Base-by-base conservation (phyloP, 2,888 invertebrate species). In the Drosophila suboccidentalis region DNA sequence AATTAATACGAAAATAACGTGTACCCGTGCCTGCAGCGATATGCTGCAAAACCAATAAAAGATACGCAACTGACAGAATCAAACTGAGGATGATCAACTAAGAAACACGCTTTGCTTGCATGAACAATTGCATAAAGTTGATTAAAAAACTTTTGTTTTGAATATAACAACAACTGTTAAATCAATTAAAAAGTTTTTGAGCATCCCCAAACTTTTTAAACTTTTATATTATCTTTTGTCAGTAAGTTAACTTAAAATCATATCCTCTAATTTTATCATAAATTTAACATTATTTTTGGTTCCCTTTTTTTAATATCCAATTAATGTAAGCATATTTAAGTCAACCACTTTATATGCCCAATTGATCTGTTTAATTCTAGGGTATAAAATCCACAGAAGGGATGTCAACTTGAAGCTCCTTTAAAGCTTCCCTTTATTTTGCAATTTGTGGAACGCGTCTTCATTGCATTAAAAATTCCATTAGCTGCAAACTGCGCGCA, bases 381-480 rank as follows among this genome's bases (percentile, higher is more conserved):
- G 72, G 50, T 62, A 58, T 61, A 6, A 13, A 43, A 39, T 11
- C 15, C 10, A 13, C 29, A 19, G 13, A 43, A 26, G 46, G 49
- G 44, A 49, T 61, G 43, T 53, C 61, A 57, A 60, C 36, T 61
- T 49, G 36, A 34, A 41, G 51, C 51, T n/a, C 29, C 26, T 49
- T 22, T 22, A 9, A 22, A 26, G 62, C 46, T 38, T 53, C 22
- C 29, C 43, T 65, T 64, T 47, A 55, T 78, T 75, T 64, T 69
- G 78, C 69, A 80, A 67, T 71, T 77, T 75, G 67, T 66, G 54
- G 51, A 65, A 66, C 55, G 72, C 72, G 73, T 78, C 78, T 69
- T 71, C 57, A 64, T 71, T 84, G 84, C 80, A 90, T 90, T 87
- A 83, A 83, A 88, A 90, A 89, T 90, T 89, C 82, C 85, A 90